Evolutionary conservation across 2,113 vertebrate species (phyloP).

Genomic region (Junco hyemalis): DNA sequence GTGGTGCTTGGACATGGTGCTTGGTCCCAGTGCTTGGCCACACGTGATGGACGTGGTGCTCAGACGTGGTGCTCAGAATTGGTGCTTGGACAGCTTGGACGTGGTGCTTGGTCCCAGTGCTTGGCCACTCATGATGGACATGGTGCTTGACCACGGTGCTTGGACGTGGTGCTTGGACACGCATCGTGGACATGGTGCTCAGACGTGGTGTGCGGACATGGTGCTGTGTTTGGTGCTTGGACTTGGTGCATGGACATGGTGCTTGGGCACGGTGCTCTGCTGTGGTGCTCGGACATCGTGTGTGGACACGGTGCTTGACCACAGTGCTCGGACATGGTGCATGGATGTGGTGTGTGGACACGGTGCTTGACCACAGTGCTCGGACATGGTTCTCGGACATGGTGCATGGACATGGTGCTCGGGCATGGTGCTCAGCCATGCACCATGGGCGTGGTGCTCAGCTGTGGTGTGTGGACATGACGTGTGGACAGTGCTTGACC

Average conservation of each 20-base stretch:
- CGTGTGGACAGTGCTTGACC: background rate
- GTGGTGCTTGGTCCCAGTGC: background rate
- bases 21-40: background rate
- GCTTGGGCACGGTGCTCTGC: too few species aligned
- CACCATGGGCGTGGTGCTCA: background rate
- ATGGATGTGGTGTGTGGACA: too few species aligned
- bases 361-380: background rate
- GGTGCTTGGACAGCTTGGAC: background rate
- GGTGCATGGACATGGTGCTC: background rate
- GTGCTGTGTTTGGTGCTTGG: background rate
- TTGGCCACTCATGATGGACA: rapidly evolving
- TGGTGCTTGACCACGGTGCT: rapidly evolving
- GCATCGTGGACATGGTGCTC: background rate
- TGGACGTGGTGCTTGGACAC: background rate
- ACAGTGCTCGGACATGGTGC: too few species aligned
- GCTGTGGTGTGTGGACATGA: background rate
- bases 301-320: background rate
- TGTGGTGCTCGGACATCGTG: background rate
- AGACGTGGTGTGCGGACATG: too few species aligned
- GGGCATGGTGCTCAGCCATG: background rate
- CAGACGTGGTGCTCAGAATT: rapidly evolving
- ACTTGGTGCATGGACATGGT: background rate
- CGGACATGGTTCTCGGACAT: too few species aligned
- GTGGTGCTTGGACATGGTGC: background rate
- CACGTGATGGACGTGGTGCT: background rate